Conservation (phyloP, 2,797 vertebrate genomes). For the Platyrinchus mystaceus region DNA sequence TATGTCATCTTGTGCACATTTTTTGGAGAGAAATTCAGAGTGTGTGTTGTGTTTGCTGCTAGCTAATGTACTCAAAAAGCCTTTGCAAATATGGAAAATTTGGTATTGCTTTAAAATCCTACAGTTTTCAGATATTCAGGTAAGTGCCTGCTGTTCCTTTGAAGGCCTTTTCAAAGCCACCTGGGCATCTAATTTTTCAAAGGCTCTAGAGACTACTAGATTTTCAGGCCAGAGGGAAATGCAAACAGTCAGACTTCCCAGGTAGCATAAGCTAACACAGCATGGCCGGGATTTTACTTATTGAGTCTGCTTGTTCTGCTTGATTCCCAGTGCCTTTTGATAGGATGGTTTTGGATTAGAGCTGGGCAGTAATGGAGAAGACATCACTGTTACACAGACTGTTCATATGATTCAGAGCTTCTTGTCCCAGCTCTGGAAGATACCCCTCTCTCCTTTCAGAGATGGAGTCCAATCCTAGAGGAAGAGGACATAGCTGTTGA, state of each 20-base stretch:
- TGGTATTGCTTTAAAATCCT: background rate
- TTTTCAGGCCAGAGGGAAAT: background rate
- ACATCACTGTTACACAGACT: background rate
- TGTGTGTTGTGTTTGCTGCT: background rate
- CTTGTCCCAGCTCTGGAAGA: background rate
- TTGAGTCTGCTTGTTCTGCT: background rate
- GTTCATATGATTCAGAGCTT: background rate
- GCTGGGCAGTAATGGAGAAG: background rate
- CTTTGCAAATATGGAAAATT: background rate
- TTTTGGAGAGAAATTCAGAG: background rate
- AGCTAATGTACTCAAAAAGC: background rate
- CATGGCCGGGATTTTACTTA: background rate
- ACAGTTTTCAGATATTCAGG: background rate
- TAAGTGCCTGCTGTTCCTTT: background rate
- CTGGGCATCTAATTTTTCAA: background rate
- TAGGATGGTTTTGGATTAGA: background rate
- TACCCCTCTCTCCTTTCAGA: background rate
- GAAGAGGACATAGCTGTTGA: background rate
- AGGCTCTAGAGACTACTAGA: background rate
- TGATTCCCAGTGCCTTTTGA: background rate
- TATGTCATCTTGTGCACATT: fast-evolving
- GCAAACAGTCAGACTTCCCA: background rate
- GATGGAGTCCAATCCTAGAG: background rate
- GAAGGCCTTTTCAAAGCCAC: background rate
- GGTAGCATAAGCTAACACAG: background rate